These are phyloP conservation scores for Argynnis bischoffii DNA, from an alignment of 2,888 invertebrate genomes.

Conservation along the genomic window DNA sequence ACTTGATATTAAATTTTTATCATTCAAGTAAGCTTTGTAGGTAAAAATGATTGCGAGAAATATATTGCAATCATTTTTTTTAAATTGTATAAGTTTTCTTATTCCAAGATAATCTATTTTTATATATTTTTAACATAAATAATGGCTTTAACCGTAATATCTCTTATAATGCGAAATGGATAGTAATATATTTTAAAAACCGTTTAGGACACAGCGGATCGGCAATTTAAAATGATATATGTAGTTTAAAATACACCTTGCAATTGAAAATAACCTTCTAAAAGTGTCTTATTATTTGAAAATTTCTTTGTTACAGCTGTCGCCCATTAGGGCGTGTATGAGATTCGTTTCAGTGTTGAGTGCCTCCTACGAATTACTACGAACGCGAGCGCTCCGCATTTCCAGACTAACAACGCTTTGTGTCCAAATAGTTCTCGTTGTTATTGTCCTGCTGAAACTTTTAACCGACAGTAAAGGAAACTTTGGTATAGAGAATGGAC, in stretches of 20 bases:
- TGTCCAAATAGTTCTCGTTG: conserved; percentile 27
- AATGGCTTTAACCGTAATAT: no score
- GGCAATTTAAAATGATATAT: not conserved
- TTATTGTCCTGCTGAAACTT: conserved; percentile 29
- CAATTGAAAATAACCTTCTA: conserved; percentile 1
- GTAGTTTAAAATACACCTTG: not conserved
- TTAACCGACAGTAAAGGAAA: conserved; percentile 28
- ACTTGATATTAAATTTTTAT: not conserved
- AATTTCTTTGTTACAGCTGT: conserved; percentile 18
- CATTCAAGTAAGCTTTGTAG: not conserved
- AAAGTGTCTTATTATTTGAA: conserved; percentile 19
- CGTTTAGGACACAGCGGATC: not conserved
- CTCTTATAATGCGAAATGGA: no score
- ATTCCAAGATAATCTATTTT: no score
- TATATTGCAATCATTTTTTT: no score
- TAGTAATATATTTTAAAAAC: no score
- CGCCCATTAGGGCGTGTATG: conserved; percentile 23
- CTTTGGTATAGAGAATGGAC: conserved; percentile 16
- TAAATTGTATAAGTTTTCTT: no score
- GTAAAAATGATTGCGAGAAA: not conserved
- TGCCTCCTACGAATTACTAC: conserved; percentile 28
- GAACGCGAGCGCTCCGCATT: conserved; percentile 25
- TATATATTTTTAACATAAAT: no score
- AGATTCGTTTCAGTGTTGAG: conserved; percentile 23
- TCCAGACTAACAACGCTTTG: conserved; percentile 29